Base-by-base conservation (phyloP, 2,888 invertebrate species). In the Drosophila flavopinicola region DNA sequence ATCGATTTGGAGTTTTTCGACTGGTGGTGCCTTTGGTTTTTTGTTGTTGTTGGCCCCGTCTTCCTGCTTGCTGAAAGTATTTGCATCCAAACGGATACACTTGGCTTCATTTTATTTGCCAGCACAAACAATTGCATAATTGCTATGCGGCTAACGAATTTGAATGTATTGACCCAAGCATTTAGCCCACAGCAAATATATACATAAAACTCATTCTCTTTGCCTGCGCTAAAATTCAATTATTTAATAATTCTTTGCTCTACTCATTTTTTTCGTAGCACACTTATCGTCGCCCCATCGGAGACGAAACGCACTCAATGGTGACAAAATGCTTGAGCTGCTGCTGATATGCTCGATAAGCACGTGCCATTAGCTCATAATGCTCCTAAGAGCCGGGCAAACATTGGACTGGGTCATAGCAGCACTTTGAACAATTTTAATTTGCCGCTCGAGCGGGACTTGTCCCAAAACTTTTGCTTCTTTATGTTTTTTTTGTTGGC, bases 1-100 rank as follows among this genome's bases (percentile, higher is more conserved):
- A 85, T 85, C 87, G 84, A 87, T 85, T 85, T 87, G 84, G 84
- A 80, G 83, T 87, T 87, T 85, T 80, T 75, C 73, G 83, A 78
- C 69, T 53, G 78, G 54, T 72, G 78, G 66, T 39, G 52, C 45
- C 44, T 68, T 53, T 33, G 23, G n/a, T 20, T 53, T 37, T 44
- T 38, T 38, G 27, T 25, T 33, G 20, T 29, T 24, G 32, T 38
- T 47, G 32, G 33, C 25, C 39, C 59, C 25, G 51, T 49, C 59
- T 66, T 51, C 58, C 56, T 57, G 65, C 51, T 64, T 49, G 68
- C 64, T 60, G 45, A 80, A 69, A 68, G 49, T 75, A 75, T 73
- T 70, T 73, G 78, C 61, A 71, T 82, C 39, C 42, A 58, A 59
- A 47, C 61, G 53, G 37, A 74, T 79, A 63, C 66, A 77, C 61